phyloP scores from a whole-genome alignment of 2,888 invertebrate species.

The Aethes cnicana region DNA sequence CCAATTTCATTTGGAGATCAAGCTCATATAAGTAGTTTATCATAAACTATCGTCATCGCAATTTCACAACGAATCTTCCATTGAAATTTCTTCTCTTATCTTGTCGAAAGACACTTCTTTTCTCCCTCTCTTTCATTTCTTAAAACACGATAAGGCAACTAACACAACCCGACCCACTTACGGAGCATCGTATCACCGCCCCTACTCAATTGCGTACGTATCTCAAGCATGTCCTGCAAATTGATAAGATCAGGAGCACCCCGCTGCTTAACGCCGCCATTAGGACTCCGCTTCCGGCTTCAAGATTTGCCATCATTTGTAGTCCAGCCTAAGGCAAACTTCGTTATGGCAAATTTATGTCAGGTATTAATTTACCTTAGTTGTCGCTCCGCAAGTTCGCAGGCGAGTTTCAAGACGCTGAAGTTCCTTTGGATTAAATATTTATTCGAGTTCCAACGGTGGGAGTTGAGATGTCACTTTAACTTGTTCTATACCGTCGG shows the following conservation, averaged over 20 bases:
- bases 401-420: conserved; percentile 32
- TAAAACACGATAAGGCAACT: too few species aligned
- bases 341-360: conserved; percentile 80
- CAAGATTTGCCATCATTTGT: conserved; percentile 50
- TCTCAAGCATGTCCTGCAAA: conserved; percentile 56
- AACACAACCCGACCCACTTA: too few species aligned
- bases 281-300: conserved; percentile 45
- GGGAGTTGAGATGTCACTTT: conserved; percentile 48
- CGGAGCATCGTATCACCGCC: conserved; percentile 28
- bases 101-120: too few species aligned
- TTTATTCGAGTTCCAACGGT: conserved; percentile 47
- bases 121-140: too few species aligned
- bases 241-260: conserved; percentile 61
- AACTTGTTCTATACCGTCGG: conserved; percentile 23
- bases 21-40: too few species aligned
- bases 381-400: conserved; percentile 66
- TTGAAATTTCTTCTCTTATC: too few species aligned
- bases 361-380: conserved; percentile 81
- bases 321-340: conserved; percentile 63
- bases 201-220: conserved; percentile 43
- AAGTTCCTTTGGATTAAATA: conserved; percentile 49
- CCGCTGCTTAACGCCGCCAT: conserved; percentile 69
- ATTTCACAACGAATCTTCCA: too few species aligned
- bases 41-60: too few species aligned
- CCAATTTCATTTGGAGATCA: too few species aligned